A percentile compares a stretch with the other conserved stretches of the same genome.
Conservation (phyloP, 2,888 invertebrate species). For the Asteroscopus sphinx region DNA sequence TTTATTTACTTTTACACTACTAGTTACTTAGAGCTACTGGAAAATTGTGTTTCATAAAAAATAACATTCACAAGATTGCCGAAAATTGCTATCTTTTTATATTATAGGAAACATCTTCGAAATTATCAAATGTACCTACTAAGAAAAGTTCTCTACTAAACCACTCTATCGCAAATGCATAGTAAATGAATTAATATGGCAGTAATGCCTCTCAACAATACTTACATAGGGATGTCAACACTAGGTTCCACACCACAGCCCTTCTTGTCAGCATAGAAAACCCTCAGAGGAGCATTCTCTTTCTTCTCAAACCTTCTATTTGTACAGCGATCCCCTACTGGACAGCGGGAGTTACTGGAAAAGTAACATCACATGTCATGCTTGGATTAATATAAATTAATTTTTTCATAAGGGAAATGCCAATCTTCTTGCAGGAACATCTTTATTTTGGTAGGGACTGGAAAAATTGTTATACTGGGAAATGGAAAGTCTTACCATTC, state of each 20-base stretch:
- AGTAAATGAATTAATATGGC: neutral
- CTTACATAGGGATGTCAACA: constrained; percentile 92
- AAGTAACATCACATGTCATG: constrained; percentile 25
- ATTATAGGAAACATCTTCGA: neutral
- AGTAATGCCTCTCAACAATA: constrained; percentile 21
- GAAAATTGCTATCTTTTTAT: too few species aligned
- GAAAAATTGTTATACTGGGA: too few species aligned
- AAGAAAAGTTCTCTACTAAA: neutral
- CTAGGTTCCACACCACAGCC: constrained; percentile 97
- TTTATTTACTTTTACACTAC: too few species aligned
- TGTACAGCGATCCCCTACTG: constrained; percentile 96
- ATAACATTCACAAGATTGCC: too few species aligned
- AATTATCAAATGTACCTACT: neutral
- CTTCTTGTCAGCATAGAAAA: constrained; percentile 97
- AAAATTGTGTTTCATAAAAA: too few species aligned
- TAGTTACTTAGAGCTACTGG: too few species aligned
- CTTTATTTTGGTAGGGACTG: too few species aligned
- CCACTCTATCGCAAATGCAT: constrained; percentile 14
- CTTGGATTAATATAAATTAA: too few species aligned
- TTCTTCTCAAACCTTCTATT: constrained; percentile 98
- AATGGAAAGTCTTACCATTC: constrained; percentile 96
- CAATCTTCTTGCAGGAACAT: too few species aligned
- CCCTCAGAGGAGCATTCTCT: constrained; percentile 95
- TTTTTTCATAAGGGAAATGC: too few species aligned
- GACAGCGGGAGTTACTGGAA: constrained; percentile 96